Base-by-base conservation (phyloP, 1,140 invertebrate species). In the Leptinotarsa texana region DNA sequence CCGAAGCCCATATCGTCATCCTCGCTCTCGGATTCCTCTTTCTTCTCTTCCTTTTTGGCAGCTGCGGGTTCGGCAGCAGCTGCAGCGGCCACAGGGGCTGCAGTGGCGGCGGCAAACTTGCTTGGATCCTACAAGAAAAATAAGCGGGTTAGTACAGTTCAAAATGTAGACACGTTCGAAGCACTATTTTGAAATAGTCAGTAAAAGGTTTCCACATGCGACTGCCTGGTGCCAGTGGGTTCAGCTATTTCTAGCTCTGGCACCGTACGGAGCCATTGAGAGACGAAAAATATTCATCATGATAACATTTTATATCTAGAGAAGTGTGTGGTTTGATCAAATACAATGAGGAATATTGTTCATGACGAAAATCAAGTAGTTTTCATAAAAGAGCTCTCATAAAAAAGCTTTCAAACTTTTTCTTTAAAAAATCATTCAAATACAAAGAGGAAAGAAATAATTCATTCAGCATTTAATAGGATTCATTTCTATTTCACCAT, bases 1-100 rank as follows among this genome's bases (percentile, higher is more conserved):
- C 95, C 95, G 84, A 98, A 96, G 83, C 96, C 97, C 95, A 99
- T 98, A 84, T 97, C 96, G 82, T 98, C 98, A 85, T 98, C 92
- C 73, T 92, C 91, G 79, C 94, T 92, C 84, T 98, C 92, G 73
- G 92, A 91, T 79, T 94, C 92, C 84, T 94, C 92, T 84, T 90
- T 93, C 86, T 95, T 93, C 77, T 93, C 91, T 81, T 92, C 91
- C 84, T 90, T 91, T 86, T 89, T 91, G 77, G 87, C 51, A 1
- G 51, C 89, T 73, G 87, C 87, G 63, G 89, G 86, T 27, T 87
- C 86, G 69, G 87, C 86, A 4, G 89, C 88, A 48, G 90, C 90
- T 8, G 90, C 88, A 62, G 91, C 87, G 74, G 90, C 89, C 49
- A 89, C 84, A 49, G 88, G 84, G n/a, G 89, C 90, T 33, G 91